These are phyloP conservation scores for Melanotaenia boesemani DNA, from an alignment of 2,797 vertebrate species.

Conservation along the genomic window DNA sequence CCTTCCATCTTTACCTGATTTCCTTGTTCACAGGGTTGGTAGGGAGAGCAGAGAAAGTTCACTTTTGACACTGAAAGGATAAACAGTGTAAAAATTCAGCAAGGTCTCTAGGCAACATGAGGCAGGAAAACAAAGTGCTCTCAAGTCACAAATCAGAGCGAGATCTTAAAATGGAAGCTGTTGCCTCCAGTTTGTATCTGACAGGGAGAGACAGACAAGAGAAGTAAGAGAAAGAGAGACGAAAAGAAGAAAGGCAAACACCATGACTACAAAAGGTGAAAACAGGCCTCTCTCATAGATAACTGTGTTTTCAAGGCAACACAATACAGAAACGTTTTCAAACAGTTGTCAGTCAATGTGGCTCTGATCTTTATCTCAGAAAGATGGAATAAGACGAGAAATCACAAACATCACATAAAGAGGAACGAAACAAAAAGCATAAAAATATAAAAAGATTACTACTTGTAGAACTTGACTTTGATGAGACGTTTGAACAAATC, in stretches of 20 bases:
- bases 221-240: conserved; percentile 5
- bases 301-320: conserved; percentile 45
- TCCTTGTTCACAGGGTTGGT: conserved; percentile 51
- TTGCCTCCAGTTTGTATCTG: conserved; percentile 53
- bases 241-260: conserved; percentile 25
- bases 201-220: conserved; percentile 22
- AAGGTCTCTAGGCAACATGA: conserved; percentile 10
- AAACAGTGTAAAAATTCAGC: conserved; percentile 24
- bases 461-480: conserved; percentile 11
- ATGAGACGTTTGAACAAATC: conserved; percentile 15
- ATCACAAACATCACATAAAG: not conserved
- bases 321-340: conserved; percentile 30
- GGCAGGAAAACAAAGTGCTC: conserved; percentile 13
- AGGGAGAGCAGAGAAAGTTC: conserved; percentile 68
- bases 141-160: conserved; percentile 40
- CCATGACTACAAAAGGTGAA: conserved; percentile 29
- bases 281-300: conserved; percentile 30
- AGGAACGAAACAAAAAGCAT: conserved; percentile 17
- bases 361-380: conserved; percentile 22
- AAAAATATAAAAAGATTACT: not conserved
- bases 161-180: conserved; percentile 50
- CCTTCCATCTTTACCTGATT: conserved; percentile 1
- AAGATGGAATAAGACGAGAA: not conserved
- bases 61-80: conserved; percentile 64
- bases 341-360: conserved; percentile 46